These are phyloP conservation scores for Ophiothrix spiculata DNA, from an alignment of 35 echinoderm and acorn worm genomes.

Conservation along the genomic window DNA sequence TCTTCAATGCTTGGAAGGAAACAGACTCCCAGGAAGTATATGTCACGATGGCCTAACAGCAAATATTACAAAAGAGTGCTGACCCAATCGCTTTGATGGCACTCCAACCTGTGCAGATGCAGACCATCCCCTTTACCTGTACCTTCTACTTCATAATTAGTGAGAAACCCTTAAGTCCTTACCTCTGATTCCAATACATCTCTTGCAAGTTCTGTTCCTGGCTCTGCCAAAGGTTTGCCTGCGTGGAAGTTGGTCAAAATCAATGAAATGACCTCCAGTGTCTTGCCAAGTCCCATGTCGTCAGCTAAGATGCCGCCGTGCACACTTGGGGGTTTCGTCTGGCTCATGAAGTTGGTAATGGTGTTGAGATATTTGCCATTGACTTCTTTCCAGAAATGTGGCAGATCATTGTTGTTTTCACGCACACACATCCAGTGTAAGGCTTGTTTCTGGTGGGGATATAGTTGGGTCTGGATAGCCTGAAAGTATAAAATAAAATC, in stretches of 20 bases:
- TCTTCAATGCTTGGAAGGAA: too few species aligned
- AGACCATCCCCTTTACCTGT: too few species aligned
- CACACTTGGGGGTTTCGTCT: conserved; percentile 51
- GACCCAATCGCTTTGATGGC: too few species aligned
- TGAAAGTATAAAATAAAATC: background rate
- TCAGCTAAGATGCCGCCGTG: conserved; percentile 84
- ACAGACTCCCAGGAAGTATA: too few species aligned
- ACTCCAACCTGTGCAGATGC: too few species aligned
- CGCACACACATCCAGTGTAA: background rate
- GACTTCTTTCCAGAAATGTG: background rate
- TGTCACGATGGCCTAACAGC: too few species aligned
- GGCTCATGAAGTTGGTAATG: conserved; percentile 65
- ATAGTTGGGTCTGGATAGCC: background rate
- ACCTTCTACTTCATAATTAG: too few species aligned
- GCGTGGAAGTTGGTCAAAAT: conserved; percentile 28
- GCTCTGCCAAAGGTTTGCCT: background rate
- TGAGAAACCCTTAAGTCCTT: background rate
- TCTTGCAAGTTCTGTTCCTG: background rate
- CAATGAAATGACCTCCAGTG: conserved; percentile 64
- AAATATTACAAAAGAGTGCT: too few species aligned
- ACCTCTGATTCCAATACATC: background rate
- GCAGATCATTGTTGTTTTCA: background rate
- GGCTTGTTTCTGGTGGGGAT: background rate
- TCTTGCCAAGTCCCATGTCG: conserved; percentile 90
- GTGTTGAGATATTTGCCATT: conserved; percentile 60